Conservation (phyloP, 2,113 vertebrate genomes). For the Mionectes macconnelli region DNA sequence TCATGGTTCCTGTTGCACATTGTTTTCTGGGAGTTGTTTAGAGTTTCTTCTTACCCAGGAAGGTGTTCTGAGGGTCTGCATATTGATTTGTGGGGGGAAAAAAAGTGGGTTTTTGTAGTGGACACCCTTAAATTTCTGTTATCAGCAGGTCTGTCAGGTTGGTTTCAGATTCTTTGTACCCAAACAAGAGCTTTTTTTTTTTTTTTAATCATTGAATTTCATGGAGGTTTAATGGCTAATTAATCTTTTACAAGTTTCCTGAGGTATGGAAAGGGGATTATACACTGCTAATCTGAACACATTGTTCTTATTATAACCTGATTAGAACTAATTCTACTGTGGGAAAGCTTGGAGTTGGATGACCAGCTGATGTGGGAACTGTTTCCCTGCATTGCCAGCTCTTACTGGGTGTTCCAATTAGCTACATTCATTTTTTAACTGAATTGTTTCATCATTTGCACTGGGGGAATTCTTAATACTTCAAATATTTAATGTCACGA, state of each 20-base stretch:
- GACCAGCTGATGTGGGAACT: constrained; percentile 40
- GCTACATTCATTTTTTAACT: constrained; percentile 51
- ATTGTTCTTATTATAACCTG: constrained; percentile 62
- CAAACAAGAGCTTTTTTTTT: not conserved
- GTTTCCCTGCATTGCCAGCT: constrained; percentile 26
- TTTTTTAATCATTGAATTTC: constrained; percentile 2
- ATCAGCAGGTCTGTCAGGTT: not conserved
- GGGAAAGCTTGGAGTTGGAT: constrained; percentile 30
- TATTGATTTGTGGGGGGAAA: not conserved
- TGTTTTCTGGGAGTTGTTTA: not conserved
- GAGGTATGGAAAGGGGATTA: constrained; percentile 48
- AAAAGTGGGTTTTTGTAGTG: not conserved
- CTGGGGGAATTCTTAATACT: constrained; percentile 60
- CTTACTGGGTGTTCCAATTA: constrained; percentile 57
- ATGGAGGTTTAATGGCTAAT: constrained; percentile 59
- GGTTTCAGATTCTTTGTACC: not conserved
- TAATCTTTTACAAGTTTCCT: constrained; percentile 49
- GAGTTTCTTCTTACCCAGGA: not conserved
- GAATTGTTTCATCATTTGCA: constrained; percentile 61
- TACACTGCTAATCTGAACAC: constrained; percentile 57
- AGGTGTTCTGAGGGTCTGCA: not conserved
- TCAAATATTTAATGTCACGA: constrained; percentile 56
- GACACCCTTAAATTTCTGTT: not conserved
- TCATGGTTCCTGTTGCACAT: not conserved
- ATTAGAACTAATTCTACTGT: constrained; percentile 49